These are phyloP conservation scores for Parazoanthus atlanticus DNA, from an alignment of 92 coral and sea anemone species.

Conservation along the genomic window DNA sequence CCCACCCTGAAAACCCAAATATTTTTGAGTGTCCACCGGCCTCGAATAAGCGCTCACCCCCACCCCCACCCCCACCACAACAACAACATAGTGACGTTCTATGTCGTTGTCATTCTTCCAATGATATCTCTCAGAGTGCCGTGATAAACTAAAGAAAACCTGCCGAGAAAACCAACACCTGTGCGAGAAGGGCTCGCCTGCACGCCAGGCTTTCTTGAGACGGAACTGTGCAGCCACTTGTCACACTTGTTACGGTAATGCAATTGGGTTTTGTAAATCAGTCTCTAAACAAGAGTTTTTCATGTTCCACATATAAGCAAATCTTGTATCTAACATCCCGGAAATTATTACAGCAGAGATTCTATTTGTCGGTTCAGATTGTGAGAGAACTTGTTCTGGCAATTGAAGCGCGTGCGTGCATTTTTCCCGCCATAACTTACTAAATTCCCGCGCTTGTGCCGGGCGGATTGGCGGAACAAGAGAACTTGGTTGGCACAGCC, in stretches of 20 bases:
- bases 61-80: no score
- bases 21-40: no score
- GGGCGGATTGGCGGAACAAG: no score
- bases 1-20: no score
- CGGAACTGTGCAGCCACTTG: constrained; percentile 37
- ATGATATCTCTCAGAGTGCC: constrained; percentile 14
- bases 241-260: constrained; percentile 10
- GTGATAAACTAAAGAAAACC: constrained; percentile 10
- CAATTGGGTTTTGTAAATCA: not conserved
- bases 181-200: not conserved
- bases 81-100: no score
- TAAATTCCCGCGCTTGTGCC: no score
- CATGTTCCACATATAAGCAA: not conserved
- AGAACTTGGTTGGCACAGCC: no score
- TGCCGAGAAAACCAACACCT: constrained; percentile 1
- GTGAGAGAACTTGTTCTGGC: not conserved
- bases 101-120: not conserved
- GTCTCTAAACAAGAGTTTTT: no score
- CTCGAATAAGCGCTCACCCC: no score
- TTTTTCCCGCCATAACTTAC: not conserved
- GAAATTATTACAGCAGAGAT: not conserved
- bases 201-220: constrained; percentile 8
- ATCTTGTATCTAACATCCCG: not conserved
- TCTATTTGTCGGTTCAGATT: not conserved
- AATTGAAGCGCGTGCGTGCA: not conserved